Evolutionary conservation across 1,140 invertebrate genomes (phyloP).

Genomic region (Drosophila varians): DNA sequence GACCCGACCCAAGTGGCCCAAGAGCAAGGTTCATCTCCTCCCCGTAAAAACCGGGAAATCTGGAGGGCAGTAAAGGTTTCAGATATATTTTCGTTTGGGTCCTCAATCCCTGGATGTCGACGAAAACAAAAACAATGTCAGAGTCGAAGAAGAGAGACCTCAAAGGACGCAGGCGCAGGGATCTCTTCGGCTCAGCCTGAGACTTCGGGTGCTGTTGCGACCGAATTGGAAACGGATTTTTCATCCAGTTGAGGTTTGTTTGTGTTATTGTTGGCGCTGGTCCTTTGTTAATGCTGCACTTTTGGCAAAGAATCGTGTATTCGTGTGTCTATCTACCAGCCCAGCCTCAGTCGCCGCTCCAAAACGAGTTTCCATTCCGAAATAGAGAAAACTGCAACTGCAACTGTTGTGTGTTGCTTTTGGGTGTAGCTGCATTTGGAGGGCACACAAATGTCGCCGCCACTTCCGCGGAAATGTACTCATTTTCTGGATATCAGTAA

Average conservation of each 20-base stretch:
- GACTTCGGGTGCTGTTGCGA: slow-evolving; percentile 5
- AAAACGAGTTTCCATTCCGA: slow-evolving; percentile 44
- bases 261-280: slow-evolving; percentile 53
- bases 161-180: slow-evolving; percentile 25
- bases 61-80: slow-evolving; percentile 14
- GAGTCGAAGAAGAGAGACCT: slow-evolving; percentile 1
- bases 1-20: not conserved
- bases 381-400: slow-evolving; percentile 14
- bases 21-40: slow-evolving; percentile 48
- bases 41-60: slow-evolving; percentile 39
- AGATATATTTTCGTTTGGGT: slow-evolving; percentile 16
- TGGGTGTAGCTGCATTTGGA: not conserved
- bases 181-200: slow-evolving; percentile 9
- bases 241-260: slow-evolving; percentile 15
- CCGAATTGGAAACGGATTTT: slow-evolving; percentile 1
- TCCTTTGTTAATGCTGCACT: slow-evolving; percentile 41
- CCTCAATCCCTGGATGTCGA: slow-evolving; percentile 8
- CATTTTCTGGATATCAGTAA: not conserved
- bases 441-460: not conserved
- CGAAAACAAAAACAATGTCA: slow-evolving; percentile 27
- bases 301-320: slow-evolving; percentile 58
- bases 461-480: not conserved
- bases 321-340: slow-evolving; percentile 57
- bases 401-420: not conserved
- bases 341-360: not conserved